Evolutionary conservation across 2,888 invertebrate species (phyloP).

Genomic region (Schizotus pectinicornis): DNA sequence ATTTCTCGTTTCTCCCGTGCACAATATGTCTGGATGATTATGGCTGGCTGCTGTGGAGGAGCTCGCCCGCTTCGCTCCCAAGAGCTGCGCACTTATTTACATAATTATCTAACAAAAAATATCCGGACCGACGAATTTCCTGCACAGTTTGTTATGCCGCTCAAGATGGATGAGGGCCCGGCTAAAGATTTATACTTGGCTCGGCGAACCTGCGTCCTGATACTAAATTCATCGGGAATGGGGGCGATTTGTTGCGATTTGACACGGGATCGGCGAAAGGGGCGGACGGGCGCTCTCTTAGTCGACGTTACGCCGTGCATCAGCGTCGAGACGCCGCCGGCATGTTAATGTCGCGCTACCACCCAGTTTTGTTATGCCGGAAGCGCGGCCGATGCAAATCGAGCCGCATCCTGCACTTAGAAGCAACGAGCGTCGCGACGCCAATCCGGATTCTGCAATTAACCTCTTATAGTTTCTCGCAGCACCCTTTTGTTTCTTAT

Average conservation of each 20-base stretch:
- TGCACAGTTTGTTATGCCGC: conserved; percentile 30
- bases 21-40: too few relatives aligned
- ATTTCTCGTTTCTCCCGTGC: too few relatives aligned
- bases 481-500: too few relatives aligned
- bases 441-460: too few relatives aligned
- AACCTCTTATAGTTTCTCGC: too few relatives aligned
- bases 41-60: neutral
- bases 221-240: conserved; percentile 43
- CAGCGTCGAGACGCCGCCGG: conserved; percentile 25
- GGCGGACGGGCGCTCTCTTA: conserved; percentile 29
- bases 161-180: conserved; percentile 36
- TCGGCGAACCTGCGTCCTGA: conserved; percentile 34
- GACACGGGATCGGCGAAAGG: conserved; percentile 38
- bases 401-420: neutral
- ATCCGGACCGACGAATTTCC: conserved; percentile 8
- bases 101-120: conserved; percentile 17
- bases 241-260: conserved; percentile 44
- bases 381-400: conserved; percentile 21
- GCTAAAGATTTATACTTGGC: conserved; percentile 35
- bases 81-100: conserved; percentile 13
- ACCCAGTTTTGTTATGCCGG: conserved; percentile 10
- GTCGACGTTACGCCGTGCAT: conserved; percentile 31
- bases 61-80: conserved; percentile 4
- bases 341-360: conserved; percentile 21
- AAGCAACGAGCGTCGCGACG: too few relatives aligned